Percentiles rank a stretch among this genome's conserved stretches.
phyloP scores from a whole-genome alignment of 2,113 vertebrate genomes.

The Heterotis niloticus region DNA sequence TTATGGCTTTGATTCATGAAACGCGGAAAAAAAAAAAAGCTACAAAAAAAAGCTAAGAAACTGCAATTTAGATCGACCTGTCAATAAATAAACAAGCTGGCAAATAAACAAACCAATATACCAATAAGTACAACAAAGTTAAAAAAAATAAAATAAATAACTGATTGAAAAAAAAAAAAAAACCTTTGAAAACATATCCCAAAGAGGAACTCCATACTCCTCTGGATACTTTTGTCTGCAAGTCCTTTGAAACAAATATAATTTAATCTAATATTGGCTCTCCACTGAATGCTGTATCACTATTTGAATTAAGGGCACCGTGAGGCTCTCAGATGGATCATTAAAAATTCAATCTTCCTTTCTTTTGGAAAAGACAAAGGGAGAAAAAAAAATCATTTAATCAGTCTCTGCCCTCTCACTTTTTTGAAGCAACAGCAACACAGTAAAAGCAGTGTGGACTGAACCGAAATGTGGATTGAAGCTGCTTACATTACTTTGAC shows the following conservation, averaged over 20 bases:
- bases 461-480: not conserved
- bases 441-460: slow-evolving; percentile 30
- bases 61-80: no score
- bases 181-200: no score
- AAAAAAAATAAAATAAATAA: no score
- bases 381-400: slow-evolving; percentile 54
- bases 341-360: slow-evolving; percentile 45
- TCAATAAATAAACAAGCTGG: no score
- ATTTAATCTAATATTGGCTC: slow-evolving; percentile 32
- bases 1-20: no score
- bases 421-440: slow-evolving; percentile 50
- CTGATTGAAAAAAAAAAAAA: no score
- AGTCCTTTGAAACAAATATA: slow-evolving; percentile 18
- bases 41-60: not conserved
- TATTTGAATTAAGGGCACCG: slow-evolving; percentile 43
- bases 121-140: no score
- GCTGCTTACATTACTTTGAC: no score
- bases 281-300: slow-evolving; percentile 33
- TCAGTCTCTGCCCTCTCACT: slow-evolving; percentile 31
- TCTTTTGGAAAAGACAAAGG: slow-evolving; percentile 43
- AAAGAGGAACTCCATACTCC: not conserved
- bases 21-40: not conserved
- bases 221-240: slow-evolving; percentile 13
- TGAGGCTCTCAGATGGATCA: slow-evolving; percentile 48
- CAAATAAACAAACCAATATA: no score